A percentile compares a stretch with the other conserved stretches of the same genome.
Conservation (phyloP, 2,113 vertebrate species). For the Garra rufa region DNA sequence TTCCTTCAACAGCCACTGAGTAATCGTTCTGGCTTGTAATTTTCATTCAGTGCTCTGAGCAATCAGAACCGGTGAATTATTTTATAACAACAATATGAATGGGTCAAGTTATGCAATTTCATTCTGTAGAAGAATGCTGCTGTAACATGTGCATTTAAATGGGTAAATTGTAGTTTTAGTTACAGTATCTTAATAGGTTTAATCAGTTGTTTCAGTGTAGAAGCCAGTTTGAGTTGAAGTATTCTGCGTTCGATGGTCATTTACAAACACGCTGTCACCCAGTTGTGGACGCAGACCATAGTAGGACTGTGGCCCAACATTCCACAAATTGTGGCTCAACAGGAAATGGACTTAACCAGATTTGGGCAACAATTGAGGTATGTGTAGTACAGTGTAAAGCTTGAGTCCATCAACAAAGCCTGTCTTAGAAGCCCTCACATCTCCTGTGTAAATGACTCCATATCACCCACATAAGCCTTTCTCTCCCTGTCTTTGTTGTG, state of each 20-base stretch:
- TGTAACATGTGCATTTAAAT: neutral
- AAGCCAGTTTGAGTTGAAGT: neutral
- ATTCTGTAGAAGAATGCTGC: neutral
- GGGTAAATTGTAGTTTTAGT: neutral
- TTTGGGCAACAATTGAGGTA: slow-evolving; percentile 57
- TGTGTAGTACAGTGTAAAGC: slow-evolving; percentile 43
- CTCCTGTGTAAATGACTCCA: slow-evolving; percentile 43
- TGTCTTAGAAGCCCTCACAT: slow-evolving; percentile 49
- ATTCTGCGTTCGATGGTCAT: neutral
- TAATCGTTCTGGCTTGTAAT: neutral
- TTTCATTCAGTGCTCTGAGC: neutral
- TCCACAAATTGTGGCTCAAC: slow-evolving; percentile 57
- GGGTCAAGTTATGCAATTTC: neutral
- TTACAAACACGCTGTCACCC: slow-evolving; percentile 29
- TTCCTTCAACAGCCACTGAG: neutral
- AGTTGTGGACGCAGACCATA: neutral
- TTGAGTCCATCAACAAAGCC: slow-evolving; percentile 52
- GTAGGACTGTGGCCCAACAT: slow-evolving; percentile 39
- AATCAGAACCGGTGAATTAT: neutral
- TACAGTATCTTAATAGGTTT: neutral
- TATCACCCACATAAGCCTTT: slow-evolving; percentile 39
- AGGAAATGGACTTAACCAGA: slow-evolving; percentile 62
- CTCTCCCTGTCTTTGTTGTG: slow-evolving; percentile 33
- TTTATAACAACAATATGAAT: slow-evolving; percentile 3
- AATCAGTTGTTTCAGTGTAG: neutral